A percentile compares a stretch with the other conserved stretches of the same genome.
These are phyloP conservation scores for Plestiodon gilberti DNA, from an alignment of 2,113 vertebrate genomes.

Conservation along the genomic window DNA sequence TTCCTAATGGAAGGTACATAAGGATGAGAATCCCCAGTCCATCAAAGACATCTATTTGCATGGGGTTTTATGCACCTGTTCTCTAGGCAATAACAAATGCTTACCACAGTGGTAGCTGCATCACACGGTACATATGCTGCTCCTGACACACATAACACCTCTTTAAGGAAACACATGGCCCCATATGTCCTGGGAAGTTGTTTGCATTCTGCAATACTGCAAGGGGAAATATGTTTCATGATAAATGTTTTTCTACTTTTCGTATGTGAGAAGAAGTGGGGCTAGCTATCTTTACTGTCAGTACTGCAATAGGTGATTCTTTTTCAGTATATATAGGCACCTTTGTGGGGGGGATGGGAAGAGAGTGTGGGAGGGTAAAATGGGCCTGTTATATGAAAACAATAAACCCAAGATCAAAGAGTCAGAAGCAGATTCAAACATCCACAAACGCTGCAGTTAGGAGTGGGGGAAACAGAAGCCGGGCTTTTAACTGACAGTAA, in stretches of 20 bases:
- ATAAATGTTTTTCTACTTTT: conserved; percentile 79
- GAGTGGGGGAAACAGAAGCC: background rate
- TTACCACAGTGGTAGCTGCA: conserved; percentile 69
- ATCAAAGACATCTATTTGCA: conserved; percentile 71
- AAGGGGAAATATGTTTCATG: conserved; percentile 80
- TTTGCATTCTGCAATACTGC: conserved; percentile 77
- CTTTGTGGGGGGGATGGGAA: background rate
- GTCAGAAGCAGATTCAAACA: background rate
- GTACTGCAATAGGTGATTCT: conserved; percentile 56
- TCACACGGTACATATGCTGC: conserved; percentile 79
- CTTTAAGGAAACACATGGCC: conserved; percentile 79
- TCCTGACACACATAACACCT: conserved; percentile 80
- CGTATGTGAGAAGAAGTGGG: conserved; percentile 64
- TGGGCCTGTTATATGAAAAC: background rate
- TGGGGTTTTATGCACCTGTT: conserved; percentile 75
- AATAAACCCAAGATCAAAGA: background rate
- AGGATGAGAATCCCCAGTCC: conserved; percentile 56
- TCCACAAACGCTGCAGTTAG: background rate
- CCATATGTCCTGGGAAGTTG: conserved; percentile 78
- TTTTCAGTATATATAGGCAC: background rate
- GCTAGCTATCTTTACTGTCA: conserved; percentile 58
- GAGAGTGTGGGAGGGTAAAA: background rate
- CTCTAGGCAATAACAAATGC: conserved; percentile 71
- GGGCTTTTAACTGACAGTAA: background rate
- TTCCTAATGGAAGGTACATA: conserved; percentile 54